A percentile compares a stretch with the other conserved stretches of the same genome.
Conservation (phyloP, 2,797 vertebrate species). For the Falco cherrug region DNA sequence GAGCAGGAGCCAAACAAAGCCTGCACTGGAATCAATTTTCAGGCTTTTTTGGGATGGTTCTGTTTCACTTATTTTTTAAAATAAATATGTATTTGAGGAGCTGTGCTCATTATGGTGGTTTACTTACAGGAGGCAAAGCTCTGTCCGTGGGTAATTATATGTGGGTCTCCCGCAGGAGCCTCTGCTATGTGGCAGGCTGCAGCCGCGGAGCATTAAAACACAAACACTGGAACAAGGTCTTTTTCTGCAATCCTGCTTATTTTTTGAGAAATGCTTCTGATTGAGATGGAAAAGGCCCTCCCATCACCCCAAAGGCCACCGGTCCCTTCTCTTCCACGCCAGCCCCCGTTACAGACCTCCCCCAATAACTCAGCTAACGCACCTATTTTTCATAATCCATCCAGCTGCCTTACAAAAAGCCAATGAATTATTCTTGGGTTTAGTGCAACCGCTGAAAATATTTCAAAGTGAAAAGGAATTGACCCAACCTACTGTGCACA, state of each 20-base stretch:
- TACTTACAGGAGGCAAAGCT: background rate
- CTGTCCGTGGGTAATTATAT: background rate
- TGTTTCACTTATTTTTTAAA: conserved; percentile 60
- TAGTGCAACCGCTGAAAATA: conserved; percentile 55
- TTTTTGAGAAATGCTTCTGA: conserved; percentile 49
- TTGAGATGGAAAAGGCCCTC: conserved; percentile 60
- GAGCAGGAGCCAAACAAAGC: conserved; percentile 56
- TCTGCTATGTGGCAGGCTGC: background rate
- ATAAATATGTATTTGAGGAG: conserved; percentile 51
- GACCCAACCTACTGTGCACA: conserved; percentile 73
- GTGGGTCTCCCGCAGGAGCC: background rate
- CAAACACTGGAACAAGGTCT: conserved; percentile 7
- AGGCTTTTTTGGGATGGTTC: conserved; percentile 58
- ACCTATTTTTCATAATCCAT: conserved; percentile 54
- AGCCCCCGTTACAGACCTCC: background rate
- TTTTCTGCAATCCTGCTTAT: conserved; percentile 33
- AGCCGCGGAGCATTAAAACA: background rate
- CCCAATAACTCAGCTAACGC: conserved; percentile 46
- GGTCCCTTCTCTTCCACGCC: conserved; percentile 14
- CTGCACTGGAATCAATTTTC: conserved; percentile 57
- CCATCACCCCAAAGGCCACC: conserved; percentile 42
- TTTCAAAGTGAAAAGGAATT: conserved; percentile 74
- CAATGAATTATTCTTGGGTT: conserved; percentile 72
- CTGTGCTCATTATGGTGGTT: conserved; percentile 13
- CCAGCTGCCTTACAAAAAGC: conserved; percentile 51